Evolutionary conservation across 2,797 vertebrate genomes (phyloP).

Genomic region (Rhyacichthys aspro): DNA sequence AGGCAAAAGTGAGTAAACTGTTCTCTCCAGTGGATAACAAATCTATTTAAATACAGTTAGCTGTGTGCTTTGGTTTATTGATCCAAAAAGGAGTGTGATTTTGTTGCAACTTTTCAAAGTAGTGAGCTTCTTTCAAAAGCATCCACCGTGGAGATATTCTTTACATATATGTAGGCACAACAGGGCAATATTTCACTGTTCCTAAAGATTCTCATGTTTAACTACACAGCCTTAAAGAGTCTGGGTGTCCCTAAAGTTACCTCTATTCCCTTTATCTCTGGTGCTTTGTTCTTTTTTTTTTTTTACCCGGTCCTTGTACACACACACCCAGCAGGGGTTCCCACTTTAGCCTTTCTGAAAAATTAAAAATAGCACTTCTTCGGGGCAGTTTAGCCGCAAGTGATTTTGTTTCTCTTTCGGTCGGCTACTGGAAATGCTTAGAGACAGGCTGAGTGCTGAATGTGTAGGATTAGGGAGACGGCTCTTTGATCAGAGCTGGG

Average conservation of each 20-base stretch:
- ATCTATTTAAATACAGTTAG: constrained; percentile 28
- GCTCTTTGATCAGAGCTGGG: constrained; percentile 81
- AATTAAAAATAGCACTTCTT: constrained; percentile 84
- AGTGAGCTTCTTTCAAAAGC: constrained; percentile 3
- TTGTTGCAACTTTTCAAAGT: constrained; percentile 13
- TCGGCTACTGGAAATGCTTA: constrained; percentile 74
- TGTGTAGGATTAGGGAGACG: constrained; percentile 81
- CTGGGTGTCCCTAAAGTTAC: constrained; percentile 37
- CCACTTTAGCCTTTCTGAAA: constrained; percentile 69
- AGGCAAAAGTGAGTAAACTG: constrained; percentile 27
- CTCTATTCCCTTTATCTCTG: constrained; percentile 48
- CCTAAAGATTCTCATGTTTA: constrained; percentile 24
- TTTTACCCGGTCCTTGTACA: constrained; percentile 61
- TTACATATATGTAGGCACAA: too few relatives aligned
- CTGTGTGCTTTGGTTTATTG: constrained; percentile 17
- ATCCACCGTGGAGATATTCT: constrained; percentile 4
- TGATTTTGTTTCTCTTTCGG: constrained; percentile 72
- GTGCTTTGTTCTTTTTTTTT: constrained; percentile 71
- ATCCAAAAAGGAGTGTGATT: constrained; percentile 17
- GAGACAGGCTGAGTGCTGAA: constrained; percentile 81
- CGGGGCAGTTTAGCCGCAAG: constrained; percentile 80
- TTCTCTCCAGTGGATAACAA: constrained; percentile 22
- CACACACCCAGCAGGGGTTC: constrained; percentile 64
- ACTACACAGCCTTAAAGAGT: constrained; percentile 12
- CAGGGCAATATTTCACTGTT: constrained; percentile 8